These are phyloP conservation scores for Silurus meridionalis DNA, from an alignment of 2,113 vertebrate species.

Conservation along the genomic window DNA sequence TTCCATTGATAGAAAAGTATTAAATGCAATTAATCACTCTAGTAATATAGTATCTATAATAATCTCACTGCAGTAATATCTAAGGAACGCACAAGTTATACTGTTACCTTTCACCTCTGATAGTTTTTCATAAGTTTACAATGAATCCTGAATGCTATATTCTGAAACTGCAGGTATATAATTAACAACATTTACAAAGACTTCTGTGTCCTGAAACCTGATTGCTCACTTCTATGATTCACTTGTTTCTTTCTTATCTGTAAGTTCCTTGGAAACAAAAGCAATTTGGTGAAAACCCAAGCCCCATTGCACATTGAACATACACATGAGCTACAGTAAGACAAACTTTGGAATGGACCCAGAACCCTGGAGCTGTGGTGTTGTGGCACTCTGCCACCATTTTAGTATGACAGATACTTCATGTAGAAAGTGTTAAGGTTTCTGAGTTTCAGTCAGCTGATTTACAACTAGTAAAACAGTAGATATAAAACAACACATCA, in stretches of 20 bases:
- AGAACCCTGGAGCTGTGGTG: background rate
- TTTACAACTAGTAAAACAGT: too few species aligned
- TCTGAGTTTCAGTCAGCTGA: background rate
- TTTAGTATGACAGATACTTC: background rate
- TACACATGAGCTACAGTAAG: too few species aligned
- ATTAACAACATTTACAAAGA: background rate
- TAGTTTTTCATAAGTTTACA: background rate
- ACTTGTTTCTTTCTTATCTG: background rate
- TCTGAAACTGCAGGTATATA: background rate
- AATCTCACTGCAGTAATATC: too few species aligned
- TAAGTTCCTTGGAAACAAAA: background rate
- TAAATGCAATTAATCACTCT: too few species aligned
- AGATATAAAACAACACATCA: too few species aligned
- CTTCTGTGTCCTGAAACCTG: background rate
- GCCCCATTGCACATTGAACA: too few species aligned
- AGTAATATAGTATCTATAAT: too few species aligned
- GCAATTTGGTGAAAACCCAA: too few species aligned
- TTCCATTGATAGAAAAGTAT: too few species aligned
- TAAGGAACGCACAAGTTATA: too few species aligned
- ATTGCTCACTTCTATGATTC: background rate
- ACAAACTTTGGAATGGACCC: background rate
- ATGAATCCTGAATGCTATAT: background rate
- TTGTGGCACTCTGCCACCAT: background rate
- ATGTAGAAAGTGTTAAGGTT: background rate
- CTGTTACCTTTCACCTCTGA: too few species aligned